Evolutionary conservation across 2,113 vertebrate species (phyloP), one percentile per base, ranked within the genome.

Genomic region (Hystrix cristata): DNA sequence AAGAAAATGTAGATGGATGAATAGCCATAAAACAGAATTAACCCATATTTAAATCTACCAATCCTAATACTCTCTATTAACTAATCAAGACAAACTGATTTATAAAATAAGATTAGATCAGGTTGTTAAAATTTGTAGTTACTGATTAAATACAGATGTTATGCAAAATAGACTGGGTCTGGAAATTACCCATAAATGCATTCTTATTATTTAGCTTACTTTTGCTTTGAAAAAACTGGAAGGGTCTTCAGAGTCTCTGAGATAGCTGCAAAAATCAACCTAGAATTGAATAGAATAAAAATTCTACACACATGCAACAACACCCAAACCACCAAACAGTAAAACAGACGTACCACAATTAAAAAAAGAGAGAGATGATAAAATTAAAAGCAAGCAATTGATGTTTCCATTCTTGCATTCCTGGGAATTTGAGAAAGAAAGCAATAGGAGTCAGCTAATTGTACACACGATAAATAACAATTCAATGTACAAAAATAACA

Each of bases 71-170:
- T 69, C 62, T 93, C 34, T 95, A 90, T 95, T 95, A 96, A 97
- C 86, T 91, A 93, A 95, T 94, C 85, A 82, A 92, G 84, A 89
- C 43, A 97, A 96, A 97, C 72, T 51, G 27, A 97, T 97, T 96
- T 96, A 96, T 31, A 93, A 96, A 94, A 94, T 92, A 93, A 80
- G 80, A 96, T 96, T 96, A 91, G 85, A 96, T 78, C 65, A 89
- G 43, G 93, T 96, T 92, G 80, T 74, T 94, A 94, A 96, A 96
- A 95, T 97, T 82, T 94, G 71, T 86, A 94, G 62, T 72, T 71
- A 55, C 69, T 95, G 96, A 97, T 97, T 96, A 97, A 97, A 96
- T 96, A 97, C 93, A 97, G 91, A 96, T 96, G 88, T 94, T 94
- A 96, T 25, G 2, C 74, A 97, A 97, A 97, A 90, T 25, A 95